Evolutionary conservation across 64 coral and sea anemone species (phyloP), one percentile per base, ranked within the genome.

Genomic region (Dendrophyllia cribrosa): DNA sequence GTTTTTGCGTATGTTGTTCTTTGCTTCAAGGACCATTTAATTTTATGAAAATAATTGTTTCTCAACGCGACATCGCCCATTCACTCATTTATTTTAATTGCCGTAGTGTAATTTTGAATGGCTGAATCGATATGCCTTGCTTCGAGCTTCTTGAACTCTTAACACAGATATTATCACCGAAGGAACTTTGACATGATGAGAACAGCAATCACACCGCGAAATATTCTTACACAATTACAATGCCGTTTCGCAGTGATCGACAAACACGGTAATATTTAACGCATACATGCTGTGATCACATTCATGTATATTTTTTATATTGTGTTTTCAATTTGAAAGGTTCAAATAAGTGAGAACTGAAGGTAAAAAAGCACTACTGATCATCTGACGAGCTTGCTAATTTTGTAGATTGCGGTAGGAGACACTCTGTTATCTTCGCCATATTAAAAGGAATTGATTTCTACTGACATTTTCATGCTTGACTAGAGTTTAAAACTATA

Each of bases 221-320:
- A 24, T 8, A 24, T 69, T 69, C 23, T 59, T 79, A n/a, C 62
- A 26, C 61, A 67, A 84, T 51, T 59, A 84, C 53, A 52, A 84
- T 22, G 34, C 3, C 7, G 34, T 50, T 68, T 68, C 44, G 49
- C 3, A 84, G 45, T 20, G 19, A 65, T 45, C 0, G 16, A 34
- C 13, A 82, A 82, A 65, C 17, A 65, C 43, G 4, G 26, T 34
- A 84, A 84, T 84, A 84, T 84, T 84, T 84, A 47, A 50, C 20
- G 80, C 46, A 9, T 67, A 21, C 60, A 66, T 45, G 46, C 62
- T 68, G 60, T n/a, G 80, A 14, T 84, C 59, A 25, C 43, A 21
- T n/a, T 84, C 17, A 66, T 12, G 50, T 17, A 25, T 34, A 50
- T 22, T 56, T 56, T 56, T 34, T 34, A 34, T 34, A 34, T 82